Percentiles rank a stretch among this genome's conserved stretches.
phyloP scores from a whole-genome alignment of 2,888 invertebrate species.

The Erynnis tages region DNA sequence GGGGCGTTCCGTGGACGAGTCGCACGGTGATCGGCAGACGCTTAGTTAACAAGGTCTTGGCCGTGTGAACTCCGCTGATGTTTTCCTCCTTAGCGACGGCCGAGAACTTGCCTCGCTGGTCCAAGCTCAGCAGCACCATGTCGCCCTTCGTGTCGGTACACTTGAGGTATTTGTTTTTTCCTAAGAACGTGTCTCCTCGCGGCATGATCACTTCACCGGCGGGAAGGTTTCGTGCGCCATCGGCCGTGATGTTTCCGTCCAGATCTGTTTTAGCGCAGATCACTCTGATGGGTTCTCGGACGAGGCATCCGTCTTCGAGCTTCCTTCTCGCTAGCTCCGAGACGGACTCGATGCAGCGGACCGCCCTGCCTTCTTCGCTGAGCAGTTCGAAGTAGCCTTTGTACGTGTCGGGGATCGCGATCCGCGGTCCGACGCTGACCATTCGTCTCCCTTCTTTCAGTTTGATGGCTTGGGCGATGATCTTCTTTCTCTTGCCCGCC shows the following conservation, averaged over 20 bases:
- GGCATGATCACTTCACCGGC: conserved; percentile 92
- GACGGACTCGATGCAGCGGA: conserved; percentile 94
- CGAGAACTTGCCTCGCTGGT: conserved; percentile 95
- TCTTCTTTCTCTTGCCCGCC: conserved; percentile 91
- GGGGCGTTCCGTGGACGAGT: conserved; percentile 94
- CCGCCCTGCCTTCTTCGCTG: conserved; percentile 96
- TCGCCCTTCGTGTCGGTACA: conserved; percentile 94
- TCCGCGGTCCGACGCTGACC: conserved; percentile 89
- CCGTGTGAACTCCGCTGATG: conserved; percentile 96
- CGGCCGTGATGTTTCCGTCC: conserved; percentile 84
- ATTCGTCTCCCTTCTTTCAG: conserved; percentile 93
- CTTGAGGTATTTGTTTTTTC: conserved; percentile 90
- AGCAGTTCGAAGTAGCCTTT: conserved; percentile 96
- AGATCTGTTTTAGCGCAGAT: conserved; percentile 83
- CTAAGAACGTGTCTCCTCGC: conserved; percentile 85
- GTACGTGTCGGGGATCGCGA: conserved; percentile 95
- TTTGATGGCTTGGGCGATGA: conserved; percentile 94
- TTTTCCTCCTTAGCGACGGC: conserved; percentile 96
- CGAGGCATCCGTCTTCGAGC: conserved; percentile 88
- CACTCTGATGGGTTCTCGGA: conserved; percentile 89
- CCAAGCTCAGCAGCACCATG: conserved; percentile 89
- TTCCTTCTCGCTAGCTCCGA: conserved; percentile 89
- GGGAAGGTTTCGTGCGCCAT: conserved; percentile 87
- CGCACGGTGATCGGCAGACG: conserved; percentile 95
- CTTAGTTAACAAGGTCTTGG: conserved; percentile 92